phyloP scores from a whole-genome alignment of 1,140 invertebrate species.

The Apis cerana region DNA sequence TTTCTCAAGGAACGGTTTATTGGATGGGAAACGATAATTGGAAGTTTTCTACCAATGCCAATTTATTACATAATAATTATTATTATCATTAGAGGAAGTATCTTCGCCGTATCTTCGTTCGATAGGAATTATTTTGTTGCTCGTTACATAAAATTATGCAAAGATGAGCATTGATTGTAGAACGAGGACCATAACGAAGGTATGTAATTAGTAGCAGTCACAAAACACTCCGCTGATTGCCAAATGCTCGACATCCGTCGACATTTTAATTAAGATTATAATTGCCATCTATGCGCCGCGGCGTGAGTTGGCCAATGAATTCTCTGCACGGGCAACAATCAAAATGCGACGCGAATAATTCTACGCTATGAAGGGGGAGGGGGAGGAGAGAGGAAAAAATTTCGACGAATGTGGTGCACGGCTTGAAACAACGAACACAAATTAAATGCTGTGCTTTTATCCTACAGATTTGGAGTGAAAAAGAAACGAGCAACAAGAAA shows the following conservation, averaged over 20 bases:
- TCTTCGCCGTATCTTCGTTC: not conserved
- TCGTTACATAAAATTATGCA: constrained; percentile 49
- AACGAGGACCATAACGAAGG: constrained; percentile 23
- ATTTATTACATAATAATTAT: constrained; percentile 20
- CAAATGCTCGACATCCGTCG: constrained; percentile 40
- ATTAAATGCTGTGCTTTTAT: not conserved
- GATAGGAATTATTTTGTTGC: constrained; percentile 2
- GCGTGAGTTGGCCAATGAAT: constrained; percentile 10
- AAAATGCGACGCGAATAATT: not conserved
- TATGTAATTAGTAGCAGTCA: constrained; percentile 47
- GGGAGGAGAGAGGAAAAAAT: not conserved
- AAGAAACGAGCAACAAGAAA: not conserved
- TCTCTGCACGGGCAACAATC: not conserved
- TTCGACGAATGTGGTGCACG: not conserved
- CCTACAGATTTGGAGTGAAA: not conserved
- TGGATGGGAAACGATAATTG: not conserved
- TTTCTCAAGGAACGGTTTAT: not conserved
- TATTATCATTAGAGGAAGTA: no score
- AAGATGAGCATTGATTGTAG: constrained; percentile 28
- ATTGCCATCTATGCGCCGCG: constrained; percentile 29
- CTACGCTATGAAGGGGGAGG: not conserved
- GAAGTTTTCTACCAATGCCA: not conserved
- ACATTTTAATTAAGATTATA: constrained; percentile 57
- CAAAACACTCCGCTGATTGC: constrained; percentile 46
- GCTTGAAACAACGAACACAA: not conserved